phyloP scores from a whole-genome alignment of 2,888 invertebrate species.

The Germaria angustata region DNA sequence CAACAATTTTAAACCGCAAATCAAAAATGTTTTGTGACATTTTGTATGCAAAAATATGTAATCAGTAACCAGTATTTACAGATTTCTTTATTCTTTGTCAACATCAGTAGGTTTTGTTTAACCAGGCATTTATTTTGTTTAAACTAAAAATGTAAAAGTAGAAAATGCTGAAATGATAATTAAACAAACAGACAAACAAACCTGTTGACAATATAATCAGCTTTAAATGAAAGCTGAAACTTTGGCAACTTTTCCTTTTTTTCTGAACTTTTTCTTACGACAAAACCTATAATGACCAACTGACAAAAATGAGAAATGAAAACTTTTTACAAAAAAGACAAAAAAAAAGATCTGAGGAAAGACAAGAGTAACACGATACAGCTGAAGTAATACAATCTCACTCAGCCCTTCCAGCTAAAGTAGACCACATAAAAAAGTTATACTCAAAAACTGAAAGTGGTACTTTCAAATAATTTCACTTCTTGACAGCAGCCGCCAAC shows the following conservation, averaged over 20 bases:
- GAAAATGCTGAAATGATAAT: conserved; percentile 11
- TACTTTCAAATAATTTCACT: conserved; percentile 66
- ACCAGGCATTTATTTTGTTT: neutral
- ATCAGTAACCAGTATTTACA: neutral
- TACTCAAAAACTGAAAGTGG: conserved; percentile 44
- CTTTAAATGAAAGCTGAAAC: conserved; percentile 58
- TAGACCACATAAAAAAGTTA: conserved; percentile 6
- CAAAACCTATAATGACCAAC: conserved; percentile 26
- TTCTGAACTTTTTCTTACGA: neutral
- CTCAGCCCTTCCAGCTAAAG: conserved; percentile 51
- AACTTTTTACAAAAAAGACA: neutral
- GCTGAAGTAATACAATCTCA: conserved; percentile 40
- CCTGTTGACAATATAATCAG: conserved; percentile 65
- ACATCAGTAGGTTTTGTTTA: neutral
- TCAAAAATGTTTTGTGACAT: neutral
- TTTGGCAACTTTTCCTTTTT: conserved; percentile 32
- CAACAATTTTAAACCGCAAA: neutral
- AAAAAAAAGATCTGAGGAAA: neutral
- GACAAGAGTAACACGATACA: conserved; percentile 2
- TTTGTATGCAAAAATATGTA: neutral
- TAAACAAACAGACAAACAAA: conserved; percentile 45
- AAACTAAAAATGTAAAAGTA: conserved; percentile 1
- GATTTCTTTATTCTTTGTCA: conserved; percentile 12
- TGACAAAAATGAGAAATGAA: neutral
- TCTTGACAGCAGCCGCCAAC: conserved; percentile 55